Evolutionary conservation across 1,140 invertebrate species (phyloP), one percentile per base, ranked within the genome.

Genomic region (Halyomorpha halys): DNA sequence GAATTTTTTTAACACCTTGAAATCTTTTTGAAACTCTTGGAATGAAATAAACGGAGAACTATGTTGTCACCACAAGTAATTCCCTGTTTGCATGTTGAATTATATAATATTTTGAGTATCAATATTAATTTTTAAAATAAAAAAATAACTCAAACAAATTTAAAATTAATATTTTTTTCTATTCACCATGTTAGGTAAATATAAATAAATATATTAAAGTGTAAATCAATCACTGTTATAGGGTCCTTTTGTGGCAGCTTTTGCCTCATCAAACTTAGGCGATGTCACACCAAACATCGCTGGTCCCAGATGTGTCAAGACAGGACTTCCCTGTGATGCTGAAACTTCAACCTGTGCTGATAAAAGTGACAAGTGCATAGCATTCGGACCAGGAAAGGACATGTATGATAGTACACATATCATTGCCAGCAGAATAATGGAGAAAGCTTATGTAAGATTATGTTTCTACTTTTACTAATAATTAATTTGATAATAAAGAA

Each of bases 341-440:
- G 73, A 82, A 14, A 83, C 81, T 15, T 89, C 86, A 63, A 82
- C 87, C 0, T 96, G 93, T 74, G 74, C 82, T 15, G 76, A 82
- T 0, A 79, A 80, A 18, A 80, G 82, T 19, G 84, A 90, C 68
- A 76, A 80, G n/a, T 97, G 94, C 74, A 86, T 94, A 66, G 88
- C 93, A 0, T 86, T 82, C 3, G 94, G 94, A 6, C 91, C 94
- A 1, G 86, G 94, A 13, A 75, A 79, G 18, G 83, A 96, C 73
- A 96, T 96, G 88, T 87, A 86, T 69, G 91, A 97, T 65, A 95
- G 91, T 73, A 95, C 92, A 0, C 82, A 82, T 70, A 94, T 96
- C 21, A 94, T 97, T 67, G 93, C 86, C 0, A 77, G 81, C 21
- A 84, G 83, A 64, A 79, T 97, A 64, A 86, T 83, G 65, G 73